Conservation (phyloP, 1,140 invertebrate species). For the Venturia canescens region DNA sequence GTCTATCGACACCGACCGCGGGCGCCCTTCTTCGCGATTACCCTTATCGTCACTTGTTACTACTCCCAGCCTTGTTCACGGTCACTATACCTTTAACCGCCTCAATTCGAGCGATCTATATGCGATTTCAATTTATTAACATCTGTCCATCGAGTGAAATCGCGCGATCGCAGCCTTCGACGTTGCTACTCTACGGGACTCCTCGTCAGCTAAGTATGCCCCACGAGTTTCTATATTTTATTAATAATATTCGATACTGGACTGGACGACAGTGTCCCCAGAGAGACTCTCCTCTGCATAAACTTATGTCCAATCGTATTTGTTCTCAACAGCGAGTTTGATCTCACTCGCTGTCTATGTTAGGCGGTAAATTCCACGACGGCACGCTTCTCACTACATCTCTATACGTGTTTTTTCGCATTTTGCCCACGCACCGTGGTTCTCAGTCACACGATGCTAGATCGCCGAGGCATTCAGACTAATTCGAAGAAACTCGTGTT, state of each 20-base stretch:
- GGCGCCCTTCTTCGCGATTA: constrained; percentile 1
- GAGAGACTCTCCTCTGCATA: neutral
- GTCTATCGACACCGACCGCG: neutral
- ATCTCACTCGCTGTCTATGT: constrained; percentile 50
- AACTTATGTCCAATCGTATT: too few species aligned
- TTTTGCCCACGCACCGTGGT: constrained; percentile 33
- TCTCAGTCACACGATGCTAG: neutral
- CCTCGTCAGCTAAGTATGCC: too few species aligned
- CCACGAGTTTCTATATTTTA: too few species aligned
- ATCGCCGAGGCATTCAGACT: neutral
- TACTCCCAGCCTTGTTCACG: neutral
- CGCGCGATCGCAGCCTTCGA: neutral
- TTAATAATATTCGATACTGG: too few species aligned
- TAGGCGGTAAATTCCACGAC: constrained; percentile 51
- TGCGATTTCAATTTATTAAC: neutral
- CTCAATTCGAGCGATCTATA: neutral
- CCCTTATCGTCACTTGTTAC: constrained; percentile 4
- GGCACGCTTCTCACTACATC: constrained; percentile 52
- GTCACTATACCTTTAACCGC: neutral
- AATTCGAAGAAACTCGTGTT: neutral
- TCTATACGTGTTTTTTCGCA: constrained; percentile 49
- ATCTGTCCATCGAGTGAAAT: neutral
- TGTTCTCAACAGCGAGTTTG: neutral
- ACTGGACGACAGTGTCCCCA: neutral
- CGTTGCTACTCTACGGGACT: too few species aligned